These are phyloP conservation scores for Palythoa grandis DNA, from an alignment of 92 coral and sea anemone species.

Conservation along the genomic window DNA sequence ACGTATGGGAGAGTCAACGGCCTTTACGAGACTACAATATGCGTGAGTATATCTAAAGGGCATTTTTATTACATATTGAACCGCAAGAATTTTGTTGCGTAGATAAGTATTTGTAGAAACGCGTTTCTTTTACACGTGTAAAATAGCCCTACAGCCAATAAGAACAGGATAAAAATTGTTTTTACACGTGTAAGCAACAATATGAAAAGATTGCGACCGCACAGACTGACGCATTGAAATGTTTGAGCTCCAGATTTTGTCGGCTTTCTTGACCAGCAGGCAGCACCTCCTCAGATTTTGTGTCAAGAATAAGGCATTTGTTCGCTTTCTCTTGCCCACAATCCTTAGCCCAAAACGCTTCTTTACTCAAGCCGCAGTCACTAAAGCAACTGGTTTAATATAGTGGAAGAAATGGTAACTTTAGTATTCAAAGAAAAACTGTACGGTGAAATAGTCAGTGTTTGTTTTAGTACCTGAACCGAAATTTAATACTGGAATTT, in stretches of 20 bases:
- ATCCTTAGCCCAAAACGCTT: too few relatives aligned
- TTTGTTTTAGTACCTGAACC: background rate
- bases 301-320: too few relatives aligned
- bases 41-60: background rate
- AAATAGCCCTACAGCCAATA: background rate
- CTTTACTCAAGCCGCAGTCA: too few relatives aligned
- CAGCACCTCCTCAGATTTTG: too few relatives aligned
- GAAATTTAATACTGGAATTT: background rate
- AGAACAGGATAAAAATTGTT: background rate
- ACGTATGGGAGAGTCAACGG: constrained; percentile 16
- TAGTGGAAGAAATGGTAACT: background rate
- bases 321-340: too few relatives aligned
- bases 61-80: too few relatives aligned
- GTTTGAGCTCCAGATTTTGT: too few relatives aligned
- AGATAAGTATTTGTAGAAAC: too few relatives aligned
- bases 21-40: constrained; percentile 7
- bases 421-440: background rate
- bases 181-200: background rate
- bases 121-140: background rate
- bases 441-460: background rate
- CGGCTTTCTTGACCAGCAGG: too few relatives aligned
- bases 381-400: too few relatives aligned
- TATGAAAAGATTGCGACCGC: background rate
- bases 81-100: too few relatives aligned
- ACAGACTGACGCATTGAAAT: too few relatives aligned